A percentile compares a stretch with the other conserved stretches of the same genome.
Evolutionary conservation across 1,140 invertebrate genomes (phyloP).

Genomic region (Diprion similis): DNA sequence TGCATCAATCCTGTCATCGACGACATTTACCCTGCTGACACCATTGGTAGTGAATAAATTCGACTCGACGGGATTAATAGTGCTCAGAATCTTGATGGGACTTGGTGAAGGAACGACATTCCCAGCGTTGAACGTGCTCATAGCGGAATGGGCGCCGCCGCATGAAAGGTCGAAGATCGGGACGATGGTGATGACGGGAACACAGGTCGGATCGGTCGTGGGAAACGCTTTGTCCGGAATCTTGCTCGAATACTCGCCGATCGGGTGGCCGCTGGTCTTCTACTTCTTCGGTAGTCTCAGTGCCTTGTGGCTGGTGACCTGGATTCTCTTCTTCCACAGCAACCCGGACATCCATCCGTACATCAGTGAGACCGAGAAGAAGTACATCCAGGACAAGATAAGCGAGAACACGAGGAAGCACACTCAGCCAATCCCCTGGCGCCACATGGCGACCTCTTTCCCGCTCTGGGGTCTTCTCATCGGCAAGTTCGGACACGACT

Average conservation of each 20-base stretch:
- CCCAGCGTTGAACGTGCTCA: not conserved
- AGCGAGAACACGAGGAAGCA: constrained; percentile 57
- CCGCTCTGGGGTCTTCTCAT: constrained; percentile 74
- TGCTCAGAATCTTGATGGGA: not conserved
- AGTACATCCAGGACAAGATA: constrained; percentile 62
- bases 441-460: constrained; percentile 72
- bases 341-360: constrained; percentile 73
- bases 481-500: constrained; percentile 68
- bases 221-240: constrained; percentile 51
- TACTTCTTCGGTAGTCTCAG: constrained; percentile 62
- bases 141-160: constrained; percentile 66
- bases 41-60: constrained; percentile 65
- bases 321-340: constrained; percentile 63
- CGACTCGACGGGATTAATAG: constrained; percentile 57
- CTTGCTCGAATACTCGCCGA: constrained; percentile 46
- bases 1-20: constrained; percentile 58
- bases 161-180: constrained; percentile 55
- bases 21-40: constrained; percentile 73
- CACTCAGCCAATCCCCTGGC: constrained; percentile 70
- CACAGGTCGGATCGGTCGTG: constrained; percentile 68
- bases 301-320: constrained; percentile 47
- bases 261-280: constrained; percentile 59
- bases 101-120: no score
- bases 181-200: constrained; percentile 69
- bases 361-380: constrained; percentile 70